Base-by-base conservation (phyloP, 2,888 invertebrate species). In the Mythimna pallens region DNA sequence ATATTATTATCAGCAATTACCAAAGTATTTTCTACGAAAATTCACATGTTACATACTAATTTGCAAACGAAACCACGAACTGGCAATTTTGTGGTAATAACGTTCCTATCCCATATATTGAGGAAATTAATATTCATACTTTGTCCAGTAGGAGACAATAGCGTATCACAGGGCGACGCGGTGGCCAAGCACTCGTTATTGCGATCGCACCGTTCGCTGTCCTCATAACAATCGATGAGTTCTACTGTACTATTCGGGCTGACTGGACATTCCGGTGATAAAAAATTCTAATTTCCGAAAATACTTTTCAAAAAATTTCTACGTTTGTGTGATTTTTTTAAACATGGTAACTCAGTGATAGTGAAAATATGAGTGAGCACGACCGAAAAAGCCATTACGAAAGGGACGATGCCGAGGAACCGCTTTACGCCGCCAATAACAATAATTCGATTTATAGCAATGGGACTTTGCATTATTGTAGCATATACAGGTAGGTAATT, bases 381-480 rank as follows among this genome's bases (percentile, higher is more conserved):
- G 94, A 93, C 65, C 91, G 93, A 55, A 95, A 91, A 86, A 93
- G 86, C 78, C 90, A 92, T 83, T 93, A 93, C 70, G 95, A 94
- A 52, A 92, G 89, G 80, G 94, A 95, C 58, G 93, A 94, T 50
- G 83, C 86, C 40, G 93, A 94, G 76, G 95, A 94, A 74, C 89
- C 91, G 14, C 86, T 94, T 62, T 96, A 96, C 82, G 91, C 91
- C 10, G 92, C 94, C 20, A 94, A 94, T 81, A 96, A 96, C 79
- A 95, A 96, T 82, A 95, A 95, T 83, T 96, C 96, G 22, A 91
- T 96, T 79, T 96, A 96, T 88, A 97, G 96, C 92, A 97, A 96
- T 93, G 97, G 97, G 87, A 97, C 97, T 61, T 92, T 95, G 88
- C 96, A 96, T 92, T 97, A 97, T 93, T 97, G 97, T 92, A 96